Base-by-base conservation (phyloP, 2,888 invertebrate genomes). In the Hyles lineata region DNA sequence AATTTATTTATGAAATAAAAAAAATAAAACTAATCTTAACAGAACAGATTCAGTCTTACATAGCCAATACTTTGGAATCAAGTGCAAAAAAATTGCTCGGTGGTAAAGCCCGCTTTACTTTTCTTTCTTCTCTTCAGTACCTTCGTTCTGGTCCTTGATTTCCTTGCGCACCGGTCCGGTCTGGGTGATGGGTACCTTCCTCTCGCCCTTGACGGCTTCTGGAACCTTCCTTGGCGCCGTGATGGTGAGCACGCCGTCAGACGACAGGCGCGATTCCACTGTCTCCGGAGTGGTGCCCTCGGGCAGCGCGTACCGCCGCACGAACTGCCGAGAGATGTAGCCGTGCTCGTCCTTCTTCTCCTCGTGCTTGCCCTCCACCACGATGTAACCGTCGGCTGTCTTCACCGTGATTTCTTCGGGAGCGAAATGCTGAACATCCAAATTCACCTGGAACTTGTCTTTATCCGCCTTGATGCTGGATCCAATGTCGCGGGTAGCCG, bases 401-500 rank as follows among this genome's bases (percentile, higher is more conserved):
- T 97, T 97, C 0, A 98, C 97, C 0, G 95, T 94, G 70, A 98
- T 96, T 85, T 97, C 97, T 63, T 96, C 96, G 0, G 97, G 97
- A 5, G 95, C 89, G 83, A 97, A 97, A 77, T 97, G 96, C 76
- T 96, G 96, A 8, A 97, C 97, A 83, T 97, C 97, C 80, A 97
- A 87, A 79, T 95, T 96, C 4, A 97, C 96, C 82, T 96, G 95
- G 81, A 96, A 96, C 72, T 96, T 95, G 79, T 96, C 95, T 70
- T 95, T 95, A 81, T 96, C 96, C 15, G 90, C 83, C 32, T 93
- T 90, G 72, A 96, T 92, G 73, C 89, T 94, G 21, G 95, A 95
- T 1, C 92, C 94, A 67, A 95, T 84, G 78, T 95, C 95, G 70
- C 89, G 89, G 58, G 89, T 87, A 0, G 92, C 83, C 8, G 90